Conservation (phyloP, 2,797 vertebrate genomes). For the Periparus ater region DNA sequence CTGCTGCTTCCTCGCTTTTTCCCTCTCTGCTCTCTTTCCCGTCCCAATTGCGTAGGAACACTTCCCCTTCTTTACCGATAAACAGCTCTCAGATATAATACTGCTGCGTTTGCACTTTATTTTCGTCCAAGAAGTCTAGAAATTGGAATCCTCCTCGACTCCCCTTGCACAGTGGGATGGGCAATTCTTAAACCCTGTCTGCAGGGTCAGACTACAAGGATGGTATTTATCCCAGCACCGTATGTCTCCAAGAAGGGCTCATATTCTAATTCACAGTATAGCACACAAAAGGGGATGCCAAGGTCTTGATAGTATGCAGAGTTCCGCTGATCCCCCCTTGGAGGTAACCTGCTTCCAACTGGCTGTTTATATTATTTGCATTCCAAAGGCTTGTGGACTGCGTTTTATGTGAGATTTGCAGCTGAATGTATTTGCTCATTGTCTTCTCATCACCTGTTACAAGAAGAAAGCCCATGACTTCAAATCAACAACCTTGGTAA, state of each 20-base stretch:
- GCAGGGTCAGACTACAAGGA: neutral
- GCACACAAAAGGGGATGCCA: rapidly evolving
- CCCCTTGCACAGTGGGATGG: neutral
- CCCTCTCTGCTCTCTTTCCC: too few relatives aligned
- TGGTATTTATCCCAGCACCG: neutral
- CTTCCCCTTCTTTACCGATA: neutral
- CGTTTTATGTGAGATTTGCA: neutral
- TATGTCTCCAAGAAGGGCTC: neutral
- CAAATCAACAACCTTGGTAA: neutral
- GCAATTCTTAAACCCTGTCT: neutral
- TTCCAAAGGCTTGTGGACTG: neutral
- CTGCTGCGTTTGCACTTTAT: rapidly evolving
- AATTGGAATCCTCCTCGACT: too few relatives aligned
- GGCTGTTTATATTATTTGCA: neutral
- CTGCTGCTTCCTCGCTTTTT: neutral
- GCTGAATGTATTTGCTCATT: neutral
- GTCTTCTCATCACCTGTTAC: neutral
- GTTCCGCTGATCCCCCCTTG: neutral
- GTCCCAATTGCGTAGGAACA: rapidly evolving
- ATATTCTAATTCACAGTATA: rapidly evolving
- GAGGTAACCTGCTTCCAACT: neutral
- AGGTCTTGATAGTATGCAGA: neutral
- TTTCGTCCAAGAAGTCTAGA: rapidly evolving
- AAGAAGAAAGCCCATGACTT: neutral
- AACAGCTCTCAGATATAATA: neutral